Evolutionary conservation across 2,113 vertebrate genomes (phyloP), one percentile per base, ranked within the genome.

Genomic region (Tretioscincus oriximinensis): DNA sequence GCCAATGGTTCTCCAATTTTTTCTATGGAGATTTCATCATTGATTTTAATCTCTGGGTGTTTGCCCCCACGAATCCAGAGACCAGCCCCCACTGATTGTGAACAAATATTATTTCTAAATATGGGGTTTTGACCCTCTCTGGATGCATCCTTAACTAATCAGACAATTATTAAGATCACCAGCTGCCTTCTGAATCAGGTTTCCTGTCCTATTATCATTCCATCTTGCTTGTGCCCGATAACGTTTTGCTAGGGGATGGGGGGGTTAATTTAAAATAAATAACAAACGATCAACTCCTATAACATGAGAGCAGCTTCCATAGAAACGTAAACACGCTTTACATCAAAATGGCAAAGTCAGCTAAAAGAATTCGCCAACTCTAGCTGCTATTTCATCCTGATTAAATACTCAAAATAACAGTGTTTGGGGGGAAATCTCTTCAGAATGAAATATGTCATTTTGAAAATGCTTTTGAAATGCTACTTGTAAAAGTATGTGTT

Each of bases 281-380:
- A 54, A 45, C 58, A 72, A 14, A 80, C 29, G 28, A 29, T n/a
- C 63, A 58, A 65, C 24, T 35, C 4, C 47, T 71, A 51, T 0
- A 69, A 84, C 61, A 81, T 29, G 51, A 65, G 31, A 75, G 7
- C 7, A 1, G 51, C 1, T 1, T n/a, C 73, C 9, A 12, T 0
- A 73, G 31, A 79, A 60, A 41, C 11, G 24, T n/a, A 29, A 29
- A 7, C 10, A 65, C 70, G 82, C 84, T 72, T 51, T 69, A 67
- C 83, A 51, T n/a, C 24, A 72, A 20, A 73, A 77, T 71, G 54
- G 7, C 60, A 75, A 77, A 87, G 85, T 77, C 28, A 66, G 71
- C 58, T 61, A 69, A 63, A 73, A 49, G 54, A 70, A 80, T 64
- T 21, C 41, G 51, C 61, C 67, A 76, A 64, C 76, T 75, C 24